Evolutionary conservation across 2,797 vertebrate species (phyloP), one percentile per base, ranked within the genome.

Genomic region (Gila robusta): DNA sequence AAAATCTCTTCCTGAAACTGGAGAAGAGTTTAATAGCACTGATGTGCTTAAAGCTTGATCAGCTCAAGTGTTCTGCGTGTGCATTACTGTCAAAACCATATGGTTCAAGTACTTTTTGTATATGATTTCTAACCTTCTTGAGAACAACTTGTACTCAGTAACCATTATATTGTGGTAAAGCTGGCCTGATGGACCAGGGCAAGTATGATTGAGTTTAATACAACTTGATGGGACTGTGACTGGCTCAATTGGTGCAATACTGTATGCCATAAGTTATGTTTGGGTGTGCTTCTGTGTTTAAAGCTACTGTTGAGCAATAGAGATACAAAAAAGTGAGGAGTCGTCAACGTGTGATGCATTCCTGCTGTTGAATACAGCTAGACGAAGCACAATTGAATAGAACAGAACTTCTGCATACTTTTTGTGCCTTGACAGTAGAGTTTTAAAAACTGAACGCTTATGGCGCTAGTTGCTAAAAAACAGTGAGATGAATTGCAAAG

Each of bases 1-100:
- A 85, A 85, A 79, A 59, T 85, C 83, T 85, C 76, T 85, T 85
- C 83, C 66, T 79, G 83, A 85, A 85, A 85, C 74, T 79, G 64
- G 83, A 85, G 83, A 85, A 70, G 83, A 79, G 66, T 85, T 85
- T 85, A 85, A 85, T 85, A 70, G 83, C 74, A 79, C 66, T 79
- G 83, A 85, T 85, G 83, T 85, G 66, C 76, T 85, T 85, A 85
- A 79, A 52, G 67, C 56, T 81, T 76, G 59, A 66, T 86, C 54
- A 81, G 85, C 69, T 86, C 84, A 85, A 62, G 74, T 62, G 28
- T 79, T 62, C 59, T 81, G 56, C 54, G 66, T 81, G 72, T 82
- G 79, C 79, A 73, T 62, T 73, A 64, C 67, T 49, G 70, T 74
- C 78, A 54, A 70, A 69, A 85, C 52, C 83, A 35, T 54, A 56